Base-by-base conservation (phyloP, 2,113 vertebrate genomes). In the Amia ocellicauda region DNA sequence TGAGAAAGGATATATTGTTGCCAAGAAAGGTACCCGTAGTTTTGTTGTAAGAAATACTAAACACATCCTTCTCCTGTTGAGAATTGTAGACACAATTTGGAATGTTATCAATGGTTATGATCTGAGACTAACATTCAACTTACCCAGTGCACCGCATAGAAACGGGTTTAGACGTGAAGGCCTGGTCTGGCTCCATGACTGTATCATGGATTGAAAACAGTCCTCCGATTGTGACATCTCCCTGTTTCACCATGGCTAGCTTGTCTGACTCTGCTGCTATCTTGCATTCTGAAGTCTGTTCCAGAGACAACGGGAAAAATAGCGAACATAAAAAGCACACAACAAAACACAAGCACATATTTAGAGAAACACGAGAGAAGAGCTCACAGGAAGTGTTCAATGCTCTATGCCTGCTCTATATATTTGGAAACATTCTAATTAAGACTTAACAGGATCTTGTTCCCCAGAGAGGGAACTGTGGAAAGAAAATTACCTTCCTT, bases 191-290 rank as follows among this genome's bases (percentile, higher is more conserved):
- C 52, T 89, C 77, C 57, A 78, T 52, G 64, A 88, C 82, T 27
- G 63, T 73, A 64, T 89, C 83, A 27, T 90, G 88, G 60, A 90
- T 81, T 5, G 90, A 89, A 70, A 91, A 91, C 27, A 91, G 84
- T 49, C 86, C 89, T 13, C 89, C 90, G 10, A 91, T 67, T 1
- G 64, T 72, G 24, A 91, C 74, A 59, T 90, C 80, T 19, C 88
- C 85, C 1, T 75, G 73, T 74, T 66, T 85, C 43, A 78, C 69
- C 56, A 91, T 71, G 49, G 75, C 69, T 22, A 86, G 80, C 55
- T 90, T 67, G 36, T 76, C 58, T 60, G 74, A 66, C 0, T 77
- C 69, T 14, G 78, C 74, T 11, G 69, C 69, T 26, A 89, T 64
- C 11, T 62, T 56, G 74, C 90, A 91, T 3, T 20, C 42, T 17